A percentile compares a stretch with the other conserved stretches of the same genome.
Conservation (phyloP, 1,140 invertebrate genomes). For the Lepidurus arcticus region DNA sequence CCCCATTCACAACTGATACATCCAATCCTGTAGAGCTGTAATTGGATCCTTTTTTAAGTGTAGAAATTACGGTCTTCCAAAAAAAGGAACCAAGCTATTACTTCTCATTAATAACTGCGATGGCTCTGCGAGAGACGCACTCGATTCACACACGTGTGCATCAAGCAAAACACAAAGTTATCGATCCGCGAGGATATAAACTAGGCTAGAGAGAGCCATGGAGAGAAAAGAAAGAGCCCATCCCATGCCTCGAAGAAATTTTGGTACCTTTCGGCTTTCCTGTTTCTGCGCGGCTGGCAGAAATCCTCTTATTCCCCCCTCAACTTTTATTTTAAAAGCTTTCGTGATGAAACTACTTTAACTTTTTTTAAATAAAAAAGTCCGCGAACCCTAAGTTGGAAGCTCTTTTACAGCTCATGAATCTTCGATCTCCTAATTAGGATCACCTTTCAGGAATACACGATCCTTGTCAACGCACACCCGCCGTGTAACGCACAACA, state of each 20-base stretch:
- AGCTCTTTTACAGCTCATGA: not conserved
- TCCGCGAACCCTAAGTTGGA: not conserved
- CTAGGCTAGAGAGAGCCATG: not conserved
- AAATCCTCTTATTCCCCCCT: not conserved
- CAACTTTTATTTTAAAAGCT: not conserved
- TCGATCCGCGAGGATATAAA: not conserved
- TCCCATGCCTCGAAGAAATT: not conserved
- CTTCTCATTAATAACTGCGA: slow-evolving; percentile 6
- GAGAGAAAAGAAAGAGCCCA: not conserved
- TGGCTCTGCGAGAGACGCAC: not conserved
- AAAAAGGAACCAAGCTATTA: slow-evolving; percentile 1
- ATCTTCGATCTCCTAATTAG: not conserved
- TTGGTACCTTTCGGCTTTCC: not conserved
- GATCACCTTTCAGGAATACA: slow-evolving; percentile 1
- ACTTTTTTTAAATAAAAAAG: not conserved
- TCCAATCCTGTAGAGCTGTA: not conserved
- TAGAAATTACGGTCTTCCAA: not conserved
- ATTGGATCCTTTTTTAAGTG: slow-evolving; percentile 4
- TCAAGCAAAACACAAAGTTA: slow-evolving; percentile 3
- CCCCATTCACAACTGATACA: not conserved
- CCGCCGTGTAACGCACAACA: not conserved
- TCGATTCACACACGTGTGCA: slow-evolving; percentile 18
- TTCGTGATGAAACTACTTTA: not conserved
- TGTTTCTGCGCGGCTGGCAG: not conserved
- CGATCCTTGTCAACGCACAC: not conserved